phyloP scores from a whole-genome alignment of 2,797 vertebrate species.

The Thalassophryne amazonica region DNA sequence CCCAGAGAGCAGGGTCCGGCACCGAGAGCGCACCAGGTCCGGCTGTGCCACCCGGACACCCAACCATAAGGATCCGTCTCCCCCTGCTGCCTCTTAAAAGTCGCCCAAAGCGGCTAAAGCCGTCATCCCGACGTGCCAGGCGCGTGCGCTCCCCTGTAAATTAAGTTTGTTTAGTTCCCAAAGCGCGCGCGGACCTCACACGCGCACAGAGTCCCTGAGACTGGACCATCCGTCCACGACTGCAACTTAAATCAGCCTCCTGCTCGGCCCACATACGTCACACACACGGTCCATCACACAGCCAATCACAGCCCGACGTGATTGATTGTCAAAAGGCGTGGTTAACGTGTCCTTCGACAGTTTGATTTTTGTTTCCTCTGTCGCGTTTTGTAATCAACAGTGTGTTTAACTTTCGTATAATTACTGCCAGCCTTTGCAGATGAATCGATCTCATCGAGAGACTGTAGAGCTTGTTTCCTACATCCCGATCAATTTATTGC shows the following conservation, averaged over 20 bases:
- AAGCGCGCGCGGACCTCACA: conserved; percentile 9
- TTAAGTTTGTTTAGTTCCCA: conserved; percentile 9
- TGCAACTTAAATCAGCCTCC: conserved; percentile 63
- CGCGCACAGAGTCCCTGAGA: conserved; percentile 17
- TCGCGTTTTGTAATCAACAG: no score
- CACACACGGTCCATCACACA: no score
- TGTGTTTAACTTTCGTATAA: no score
- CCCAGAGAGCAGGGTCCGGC: conserved; percentile 11
- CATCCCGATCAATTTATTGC: no score
- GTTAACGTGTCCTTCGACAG: no score
- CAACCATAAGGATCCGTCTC: conserved; percentile 37
- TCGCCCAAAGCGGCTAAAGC: conserved; percentile 23
- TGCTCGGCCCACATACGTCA: conserved; percentile 75
- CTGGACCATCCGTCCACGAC: conserved; percentile 70
- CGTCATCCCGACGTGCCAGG: conserved; percentile 6
- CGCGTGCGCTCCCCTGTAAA: conserved; percentile 12
- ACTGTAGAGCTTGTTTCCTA: no score
- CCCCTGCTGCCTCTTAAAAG: conserved; percentile 21
- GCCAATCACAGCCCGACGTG: no score
- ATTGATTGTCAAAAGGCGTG: no score
- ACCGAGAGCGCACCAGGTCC: conserved; percentile 38
- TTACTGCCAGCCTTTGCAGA: no score
- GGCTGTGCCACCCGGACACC: conserved; percentile 34
- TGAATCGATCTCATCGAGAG: no score
- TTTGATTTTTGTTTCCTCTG: no score